phyloP scores from a whole-genome alignment of 2,888 invertebrate genomes.

The Theodoxus fluviatilis region DNA sequence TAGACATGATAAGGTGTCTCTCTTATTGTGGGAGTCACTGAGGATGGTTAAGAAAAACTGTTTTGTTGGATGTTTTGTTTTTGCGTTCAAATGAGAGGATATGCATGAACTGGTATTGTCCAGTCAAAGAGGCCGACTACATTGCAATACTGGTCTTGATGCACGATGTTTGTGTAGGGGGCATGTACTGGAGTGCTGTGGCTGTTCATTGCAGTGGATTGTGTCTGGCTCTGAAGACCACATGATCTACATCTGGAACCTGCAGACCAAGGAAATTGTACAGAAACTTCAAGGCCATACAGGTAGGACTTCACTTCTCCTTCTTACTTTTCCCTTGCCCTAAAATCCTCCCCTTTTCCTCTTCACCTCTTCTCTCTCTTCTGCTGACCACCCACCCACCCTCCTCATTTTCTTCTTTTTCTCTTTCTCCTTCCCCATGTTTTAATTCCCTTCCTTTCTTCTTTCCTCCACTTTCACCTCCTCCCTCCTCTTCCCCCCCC shows the following conservation, averaged over 20 bases:
- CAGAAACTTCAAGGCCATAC: constrained; percentile 97
- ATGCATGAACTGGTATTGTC: too few species aligned
- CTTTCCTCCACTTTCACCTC: neutral
- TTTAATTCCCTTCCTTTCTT: neutral
- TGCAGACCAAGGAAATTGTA: constrained; percentile 98
- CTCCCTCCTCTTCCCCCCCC: neutral
- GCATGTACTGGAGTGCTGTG: neutral
- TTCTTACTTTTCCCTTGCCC: neutral
- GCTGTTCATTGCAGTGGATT: constrained; percentile 82
- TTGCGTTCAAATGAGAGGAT: too few species aligned
- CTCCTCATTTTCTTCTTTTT: neutral
- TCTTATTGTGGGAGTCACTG: too few species aligned
- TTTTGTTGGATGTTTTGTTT: neutral
- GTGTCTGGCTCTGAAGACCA: constrained; percentile 99
- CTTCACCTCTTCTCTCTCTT: neutral
- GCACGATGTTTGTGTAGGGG: neutral
- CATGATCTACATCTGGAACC: constrained; percentile 98
- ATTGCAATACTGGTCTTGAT: neutral
- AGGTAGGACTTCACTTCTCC: constrained; percentile 69
- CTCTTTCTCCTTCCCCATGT: neutral
- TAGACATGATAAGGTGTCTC: too few species aligned
- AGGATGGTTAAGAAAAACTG: neutral
- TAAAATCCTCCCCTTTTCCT: neutral
- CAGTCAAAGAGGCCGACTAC: too few species aligned
- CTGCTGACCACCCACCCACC: neutral